A percentile compares a stretch with the other conserved stretches of the same genome.
phyloP scores from a whole-genome alignment of 2,113 vertebrate genomes.

The Tylochromis polylepis region DNA sequence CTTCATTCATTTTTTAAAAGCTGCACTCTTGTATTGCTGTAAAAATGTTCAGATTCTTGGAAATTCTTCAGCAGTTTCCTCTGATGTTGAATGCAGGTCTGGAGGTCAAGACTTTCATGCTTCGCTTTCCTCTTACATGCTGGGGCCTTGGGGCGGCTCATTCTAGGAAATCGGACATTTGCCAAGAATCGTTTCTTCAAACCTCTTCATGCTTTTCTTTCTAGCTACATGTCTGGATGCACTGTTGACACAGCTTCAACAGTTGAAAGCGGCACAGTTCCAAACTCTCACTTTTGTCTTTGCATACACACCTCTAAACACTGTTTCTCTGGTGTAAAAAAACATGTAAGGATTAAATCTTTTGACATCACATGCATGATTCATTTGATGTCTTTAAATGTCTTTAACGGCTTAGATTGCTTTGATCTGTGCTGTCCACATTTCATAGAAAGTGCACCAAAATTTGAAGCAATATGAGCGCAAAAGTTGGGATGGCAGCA shows the following conservation, averaged over 20 bases:
- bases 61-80: neutral
- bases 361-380: neutral
- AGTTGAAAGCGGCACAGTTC: neutral
- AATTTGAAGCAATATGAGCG: neutral
- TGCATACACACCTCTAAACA: neutral
- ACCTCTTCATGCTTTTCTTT: neutral
- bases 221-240: neutral
- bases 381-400: neutral
- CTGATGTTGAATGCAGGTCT: neutral
- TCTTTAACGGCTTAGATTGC: neutral
- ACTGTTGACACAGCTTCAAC: neutral
- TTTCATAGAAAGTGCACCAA: neutral
- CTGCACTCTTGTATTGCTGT: neutral
- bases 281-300: neutral
- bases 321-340: neutral
- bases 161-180: neutral
- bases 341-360: neutral
- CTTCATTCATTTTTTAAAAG: neutral
- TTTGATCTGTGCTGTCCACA: neutral
- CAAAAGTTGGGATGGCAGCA: neutral
- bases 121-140: neutral
- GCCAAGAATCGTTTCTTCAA: neutral
- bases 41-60: neutral
- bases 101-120: neutral
- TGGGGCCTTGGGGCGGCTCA: neutral